Base-by-base conservation (phyloP, 2,888 invertebrate genomes). In the Xylota sylvarum region DNA sequence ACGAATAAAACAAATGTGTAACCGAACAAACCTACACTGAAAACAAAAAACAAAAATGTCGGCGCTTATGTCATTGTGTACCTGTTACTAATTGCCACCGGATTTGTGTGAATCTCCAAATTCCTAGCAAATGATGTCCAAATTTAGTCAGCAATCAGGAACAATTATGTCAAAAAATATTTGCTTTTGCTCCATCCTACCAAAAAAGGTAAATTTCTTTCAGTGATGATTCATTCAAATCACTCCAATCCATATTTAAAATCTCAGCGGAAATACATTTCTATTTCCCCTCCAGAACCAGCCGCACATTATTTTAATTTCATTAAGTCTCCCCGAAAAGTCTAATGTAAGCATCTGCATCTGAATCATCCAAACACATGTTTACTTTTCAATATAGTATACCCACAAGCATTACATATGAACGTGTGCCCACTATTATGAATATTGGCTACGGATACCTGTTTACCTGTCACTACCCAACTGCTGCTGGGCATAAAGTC, bases 201-300 rank as follows among this genome's bases (percentile, higher is more conserved):
- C 37, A 6, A 37, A 58, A 17, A 58, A 37, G 27, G 50, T 7
- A 37, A 48, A 69, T 60, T 40, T 14, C 77, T 60, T 40, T 14
- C 77, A 50, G 23, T 23, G 67, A 32, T 77, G 77, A 77, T 58
- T 77, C 77, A 77, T 74, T 46, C 60, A 43, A 27, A 55, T 32
- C 65, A 69, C 43, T 17, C 35, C 70, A 56, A 72, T 65, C 72
- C 64, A 50, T 48, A 55, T 46, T 60, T 52, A 32, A 60, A 64
- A 67, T 69, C 62, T 79, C 23, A 37, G 46, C 79, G 83, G 83
- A 79, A 79, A 60, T 56, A 69, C 77, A 55, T 55, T 55, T 55
- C 62, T 62, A 73, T 62, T 60, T 35, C 17, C 19, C 30, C 74
- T 46, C 40, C 35, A 43, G 6, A 43, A 12, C 6, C 35, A 23